Evolutionary conservation across 2,797 vertebrate genomes (phyloP), one percentile per base, ranked within the genome.

Genomic region (Xyrichtys novacula): DNA sequence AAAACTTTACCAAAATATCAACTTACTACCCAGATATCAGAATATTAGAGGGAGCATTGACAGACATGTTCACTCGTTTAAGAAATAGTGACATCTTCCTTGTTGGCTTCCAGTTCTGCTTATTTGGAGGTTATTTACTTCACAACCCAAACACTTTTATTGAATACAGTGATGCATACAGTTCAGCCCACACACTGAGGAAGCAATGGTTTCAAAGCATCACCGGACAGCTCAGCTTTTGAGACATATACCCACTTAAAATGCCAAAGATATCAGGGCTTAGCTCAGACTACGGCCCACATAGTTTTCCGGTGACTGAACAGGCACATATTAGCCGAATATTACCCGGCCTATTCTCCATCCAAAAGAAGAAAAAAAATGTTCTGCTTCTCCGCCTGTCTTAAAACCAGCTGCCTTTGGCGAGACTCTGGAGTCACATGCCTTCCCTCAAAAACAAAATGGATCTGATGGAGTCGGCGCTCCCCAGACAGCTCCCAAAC

Each of bases 391-490:
- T 56, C 40, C 26, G 47, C 16, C 11, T 4, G 12, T 69, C 34
- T 65, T 25, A 20, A 71, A 76, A 77, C 38, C 71, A 58, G 50
- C 73, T 38, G 52, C 70, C 61, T 63, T 66, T 40, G 56, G 71
- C 44, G 40, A 34, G 38, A 64, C 23, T 53, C 47, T 53, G 23
- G 42, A 70, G 49, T 76, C 65, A 71, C 61, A 64, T 49, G 64
- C 31, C 61, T 53, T 52, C 42, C 61, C 71, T 61, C 69, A 65
- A 68, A 80, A 75, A 76, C 73, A 78, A 83, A 74, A 80, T 80
- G 79, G 70, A 63, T 69, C 20, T 48, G 50, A 47, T 50, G 50
- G 36, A 49, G 66, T 65, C 79, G 64, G 63, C 34, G 4, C 52
- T 74, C 68, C 49, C 48, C 59, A 52, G 64, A 76, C 66, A 39